Conservation (phyloP, 1,140 invertebrate genomes). For the Aphaenogaster ashmeadi region DNA sequence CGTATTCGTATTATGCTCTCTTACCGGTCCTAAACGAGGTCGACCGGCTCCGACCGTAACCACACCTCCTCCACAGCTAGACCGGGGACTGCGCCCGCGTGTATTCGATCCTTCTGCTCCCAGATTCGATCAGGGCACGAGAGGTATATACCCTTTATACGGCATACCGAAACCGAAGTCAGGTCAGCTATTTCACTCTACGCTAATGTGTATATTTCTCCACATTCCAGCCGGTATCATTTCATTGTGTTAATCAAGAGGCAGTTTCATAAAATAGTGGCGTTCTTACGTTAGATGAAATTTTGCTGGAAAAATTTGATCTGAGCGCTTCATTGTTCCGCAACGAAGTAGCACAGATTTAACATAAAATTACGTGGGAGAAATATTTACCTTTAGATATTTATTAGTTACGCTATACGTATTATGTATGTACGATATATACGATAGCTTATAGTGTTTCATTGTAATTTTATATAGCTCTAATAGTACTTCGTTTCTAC, state of each 20-base stretch:
- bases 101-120: slow-evolving; percentile 72
- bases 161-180: slow-evolving; percentile 25
- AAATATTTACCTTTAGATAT: not conserved
- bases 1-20: slow-evolving; percentile 75
- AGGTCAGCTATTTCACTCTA: not conserved
- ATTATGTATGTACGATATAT: too few species aligned
- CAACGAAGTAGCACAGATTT: not conserved
- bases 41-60: slow-evolving; percentile 80
- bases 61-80: slow-evolving; percentile 80
- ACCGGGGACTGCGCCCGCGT: slow-evolving; percentile 57
- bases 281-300: not conserved
- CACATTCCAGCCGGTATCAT: not conserved
- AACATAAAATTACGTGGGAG: not conserved
- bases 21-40: slow-evolving; percentile 84
- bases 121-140: slow-evolving; percentile 59
- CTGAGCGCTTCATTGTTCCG: not conserved
- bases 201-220: not conserved
- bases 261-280: not conserved
- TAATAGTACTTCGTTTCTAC: too few species aligned
- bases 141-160: slow-evolving; percentile 41
- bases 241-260: not conserved
- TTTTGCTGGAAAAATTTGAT: not conserved
- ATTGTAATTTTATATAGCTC: too few species aligned
- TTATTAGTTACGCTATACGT: not conserved
- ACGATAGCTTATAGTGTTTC: too few species aligned